Evolutionary conservation across 2,888 invertebrate genomes (phyloP).

Genomic region (Serrognathus titanus): DNA sequence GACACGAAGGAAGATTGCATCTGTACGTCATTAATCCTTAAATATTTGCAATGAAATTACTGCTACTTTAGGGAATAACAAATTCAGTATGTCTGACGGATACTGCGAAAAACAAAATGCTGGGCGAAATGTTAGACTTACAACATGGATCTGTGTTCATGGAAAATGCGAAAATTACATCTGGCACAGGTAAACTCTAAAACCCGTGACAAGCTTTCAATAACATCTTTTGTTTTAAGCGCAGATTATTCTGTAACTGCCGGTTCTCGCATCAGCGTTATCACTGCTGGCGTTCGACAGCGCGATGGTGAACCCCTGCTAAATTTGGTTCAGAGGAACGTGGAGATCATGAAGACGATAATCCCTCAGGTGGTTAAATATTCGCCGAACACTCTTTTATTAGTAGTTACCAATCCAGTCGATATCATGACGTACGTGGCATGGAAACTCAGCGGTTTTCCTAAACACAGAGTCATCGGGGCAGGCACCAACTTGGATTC

Average conservation of each 20-base stretch:
- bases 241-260: conserved; percentile 72
- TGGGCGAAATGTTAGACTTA: conserved; percentile 85
- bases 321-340: background rate
- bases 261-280: conserved; percentile 79
- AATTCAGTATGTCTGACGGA: conserved; percentile 80
- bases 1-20: too few relatives aligned
- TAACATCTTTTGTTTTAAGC: conserved; percentile 11
- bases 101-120: conserved; percentile 75
- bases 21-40: background rate
- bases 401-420: background rate
- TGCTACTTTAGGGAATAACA: conserved; percentile 60
- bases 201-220: background rate
- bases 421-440: background rate
- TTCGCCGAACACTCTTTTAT: background rate
- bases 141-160: conserved; percentile 85
- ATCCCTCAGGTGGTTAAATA: background rate
- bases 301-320: conserved; percentile 60
- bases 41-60: background rate
- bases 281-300: conserved; percentile 92
- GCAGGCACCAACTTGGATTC: background rate
- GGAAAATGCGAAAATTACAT: conserved; percentile 72
- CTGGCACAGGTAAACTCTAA: conserved; percentile 56
- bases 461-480: background rate
- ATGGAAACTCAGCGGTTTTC: background rate
- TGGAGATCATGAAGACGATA: background rate